Evolutionary conservation across 2,888 invertebrate species (phyloP), one percentile per base, ranked within the genome.

Genomic region (Napeogenes sylphis): DNA sequence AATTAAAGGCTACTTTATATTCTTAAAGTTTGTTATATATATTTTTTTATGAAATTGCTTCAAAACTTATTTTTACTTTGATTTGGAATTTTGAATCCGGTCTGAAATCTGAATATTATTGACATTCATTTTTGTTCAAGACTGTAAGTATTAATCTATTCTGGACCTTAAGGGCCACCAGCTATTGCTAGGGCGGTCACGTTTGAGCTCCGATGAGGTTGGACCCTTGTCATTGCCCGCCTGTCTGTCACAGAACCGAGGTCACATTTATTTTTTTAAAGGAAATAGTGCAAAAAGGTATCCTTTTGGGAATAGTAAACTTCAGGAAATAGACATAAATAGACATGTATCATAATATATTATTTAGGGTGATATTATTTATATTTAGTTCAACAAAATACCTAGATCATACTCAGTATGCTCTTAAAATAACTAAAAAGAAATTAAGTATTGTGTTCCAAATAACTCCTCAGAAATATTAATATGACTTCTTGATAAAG

Each of bases 141-240:
- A 54, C 59, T 66, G 61, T 62, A 55, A 63, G 63, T 62, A 66
- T 62, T 68, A 66, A 68, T 66, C 59, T 58, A 62, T 58, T 64
- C 64, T 63, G 56, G 38, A 42, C 59, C 59, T 56, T 51, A 45
- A 57, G 51, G 59, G 65, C 55, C 35, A 59, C 62, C 54, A 38
- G 54, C 56, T 35, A 55, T 71, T 73, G 58, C 63, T 58, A 66
- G 66, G 68, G 45, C 68, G 65, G 61, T 70, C 71, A 73, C 74
- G 71, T 72, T 56, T 61, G 46, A 61, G 63, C 53, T 30, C 63
- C 66, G 64, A 59, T 62, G 65, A 69, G 65, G 68, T 67, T 61
- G 66, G 67, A 76, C 77, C 78, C 77, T 75, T 71, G 74, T 77
- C 78, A 74, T 68, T 65, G 65, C 69, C 69, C 69, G 73, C 71